A percentile compares a stretch with the other conserved stretches of the same genome.
phyloP scores from a whole-genome alignment of 2,797 vertebrate genomes.

The Sebastes minor region DNA sequence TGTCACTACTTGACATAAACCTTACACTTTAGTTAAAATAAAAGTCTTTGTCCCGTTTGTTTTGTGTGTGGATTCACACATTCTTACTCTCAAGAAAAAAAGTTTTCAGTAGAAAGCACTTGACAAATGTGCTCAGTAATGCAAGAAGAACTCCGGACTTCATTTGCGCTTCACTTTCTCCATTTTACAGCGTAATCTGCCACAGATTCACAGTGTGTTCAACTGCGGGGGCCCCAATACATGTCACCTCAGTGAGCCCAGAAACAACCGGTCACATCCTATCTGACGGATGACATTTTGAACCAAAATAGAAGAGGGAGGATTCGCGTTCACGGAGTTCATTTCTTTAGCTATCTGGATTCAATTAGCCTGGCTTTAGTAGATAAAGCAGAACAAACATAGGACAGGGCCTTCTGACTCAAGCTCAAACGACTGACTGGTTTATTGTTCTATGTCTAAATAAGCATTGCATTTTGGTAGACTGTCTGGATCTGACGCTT shows the following conservation, averaged over 20 bases:
- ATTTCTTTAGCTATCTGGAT: slow-evolving; percentile 56
- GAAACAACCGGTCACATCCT: slow-evolving; percentile 24
- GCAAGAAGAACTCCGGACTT: not conserved
- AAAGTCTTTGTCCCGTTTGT: not conserved
- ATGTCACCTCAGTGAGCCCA: not conserved
- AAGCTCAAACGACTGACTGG: slow-evolving; percentile 31
- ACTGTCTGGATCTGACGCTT: slow-evolving; percentile 15
- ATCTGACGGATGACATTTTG: slow-evolving; percentile 9
- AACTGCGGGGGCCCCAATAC: not conserved
- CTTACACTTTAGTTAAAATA: not conserved
- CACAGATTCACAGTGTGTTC: slow-evolving; percentile 21
- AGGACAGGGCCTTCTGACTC: slow-evolving; percentile 26
- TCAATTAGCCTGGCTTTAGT: slow-evolving; percentile 57
- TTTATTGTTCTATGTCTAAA: slow-evolving; percentile 64
- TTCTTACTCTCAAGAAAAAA: not conserved
- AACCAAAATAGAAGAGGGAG: slow-evolving; percentile 16
- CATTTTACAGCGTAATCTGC: not conserved
- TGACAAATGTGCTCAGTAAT: not conserved
- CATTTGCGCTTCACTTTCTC: not conserved
- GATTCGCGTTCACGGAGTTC: slow-evolving; percentile 22
- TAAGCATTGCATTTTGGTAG: slow-evolving; percentile 48
- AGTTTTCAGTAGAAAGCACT: not conserved
- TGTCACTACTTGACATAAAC: slow-evolving; percentile 6
- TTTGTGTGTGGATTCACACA: not conserved
- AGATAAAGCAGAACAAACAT: slow-evolving; percentile 62